Percentiles rank a stretch among this genome's conserved stretches.
Evolutionary conservation across 2,113 vertebrate genomes (phyloP).

Genomic region (Aldabrachelys gigantea): DNA sequence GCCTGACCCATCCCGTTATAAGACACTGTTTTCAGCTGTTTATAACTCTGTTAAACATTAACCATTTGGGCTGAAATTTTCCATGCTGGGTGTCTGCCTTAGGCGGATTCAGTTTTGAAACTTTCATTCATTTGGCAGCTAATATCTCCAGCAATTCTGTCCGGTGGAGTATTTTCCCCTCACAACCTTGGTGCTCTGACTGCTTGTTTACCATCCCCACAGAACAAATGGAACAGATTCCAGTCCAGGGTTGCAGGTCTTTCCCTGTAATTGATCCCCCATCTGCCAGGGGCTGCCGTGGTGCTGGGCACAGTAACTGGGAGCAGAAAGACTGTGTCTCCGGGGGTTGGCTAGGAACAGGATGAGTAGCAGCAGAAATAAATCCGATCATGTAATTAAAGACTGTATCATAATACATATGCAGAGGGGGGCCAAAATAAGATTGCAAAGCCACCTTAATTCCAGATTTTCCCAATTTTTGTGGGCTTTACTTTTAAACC

Average conservation of each 20-base stretch:
- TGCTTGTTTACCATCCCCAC: neutral
- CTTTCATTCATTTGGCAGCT: neutral
- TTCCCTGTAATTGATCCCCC: neutral
- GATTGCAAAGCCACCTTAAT: too few relatives aligned
- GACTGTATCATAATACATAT: neutral
- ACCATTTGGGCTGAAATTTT: neutral
- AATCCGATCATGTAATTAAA: neutral
- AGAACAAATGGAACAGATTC: neutral
- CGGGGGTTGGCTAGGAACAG: too few relatives aligned
- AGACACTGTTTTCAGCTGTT: neutral
- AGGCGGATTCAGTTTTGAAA: neutral
- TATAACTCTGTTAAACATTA: neutral
- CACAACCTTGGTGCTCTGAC: rapidly evolving
- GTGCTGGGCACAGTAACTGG: neutral
- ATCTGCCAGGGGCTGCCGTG: neutral
- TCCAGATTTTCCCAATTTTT: neutral
- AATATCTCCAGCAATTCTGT: neutral
- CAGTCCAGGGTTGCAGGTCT: neutral
- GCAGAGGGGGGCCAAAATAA: rapidly evolving
- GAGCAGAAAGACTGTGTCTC: neutral
- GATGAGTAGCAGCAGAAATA: neutral
- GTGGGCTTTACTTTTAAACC: neutral
- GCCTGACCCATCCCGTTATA: neutral
- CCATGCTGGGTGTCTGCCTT: neutral
- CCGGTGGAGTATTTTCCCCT: neutral